These are phyloP conservation scores for Nylanderia fulva DNA, from an alignment of 1,140 invertebrate species.

Conservation along the genomic window DNA sequence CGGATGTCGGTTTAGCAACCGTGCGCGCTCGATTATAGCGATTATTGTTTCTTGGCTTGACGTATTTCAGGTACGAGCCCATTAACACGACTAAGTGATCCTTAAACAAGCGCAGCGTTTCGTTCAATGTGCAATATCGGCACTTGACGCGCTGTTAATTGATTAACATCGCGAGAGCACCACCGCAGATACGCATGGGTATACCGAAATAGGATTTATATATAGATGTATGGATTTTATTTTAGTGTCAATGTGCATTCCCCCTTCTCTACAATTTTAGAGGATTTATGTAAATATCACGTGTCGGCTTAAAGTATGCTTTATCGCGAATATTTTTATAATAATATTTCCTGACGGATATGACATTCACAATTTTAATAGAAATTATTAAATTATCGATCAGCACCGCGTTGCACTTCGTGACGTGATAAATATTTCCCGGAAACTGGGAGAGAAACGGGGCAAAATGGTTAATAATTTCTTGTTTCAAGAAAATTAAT, in stretches of 20 bases:
- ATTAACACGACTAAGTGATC: constrained; percentile 27
- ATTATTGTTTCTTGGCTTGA: constrained; percentile 54
- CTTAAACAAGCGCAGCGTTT: constrained; percentile 40
- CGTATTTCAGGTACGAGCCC: constrained; percentile 35
- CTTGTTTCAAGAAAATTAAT: not conserved
- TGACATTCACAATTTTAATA: constrained; percentile 38
- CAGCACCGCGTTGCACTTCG: not conserved
- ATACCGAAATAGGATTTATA: constrained; percentile 15
- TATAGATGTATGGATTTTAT: constrained; percentile 51
- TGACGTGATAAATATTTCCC: constrained; percentile 15
- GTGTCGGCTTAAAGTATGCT: constrained; percentile 38
- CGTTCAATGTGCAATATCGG: constrained; percentile 22
- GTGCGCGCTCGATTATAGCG: constrained; percentile 37
- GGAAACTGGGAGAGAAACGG: not conserved
- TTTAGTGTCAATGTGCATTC: not conserved
- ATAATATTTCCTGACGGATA: not conserved
- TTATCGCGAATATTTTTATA: constrained; percentile 21
- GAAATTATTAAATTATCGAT: constrained; percentile 48
- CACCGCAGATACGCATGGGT: not conserved
- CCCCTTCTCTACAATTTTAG: constrained; percentile 24
- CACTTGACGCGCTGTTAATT: constrained; percentile 40
- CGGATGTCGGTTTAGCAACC: constrained; percentile 6
- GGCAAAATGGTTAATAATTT: constrained; percentile 12
- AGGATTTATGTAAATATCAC: constrained; percentile 49
- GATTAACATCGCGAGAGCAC: constrained; percentile 34